These are phyloP conservation scores for Hypolimnas misippus DNA, from an alignment of 2,888 invertebrate species.

Conservation along the genomic window DNA sequence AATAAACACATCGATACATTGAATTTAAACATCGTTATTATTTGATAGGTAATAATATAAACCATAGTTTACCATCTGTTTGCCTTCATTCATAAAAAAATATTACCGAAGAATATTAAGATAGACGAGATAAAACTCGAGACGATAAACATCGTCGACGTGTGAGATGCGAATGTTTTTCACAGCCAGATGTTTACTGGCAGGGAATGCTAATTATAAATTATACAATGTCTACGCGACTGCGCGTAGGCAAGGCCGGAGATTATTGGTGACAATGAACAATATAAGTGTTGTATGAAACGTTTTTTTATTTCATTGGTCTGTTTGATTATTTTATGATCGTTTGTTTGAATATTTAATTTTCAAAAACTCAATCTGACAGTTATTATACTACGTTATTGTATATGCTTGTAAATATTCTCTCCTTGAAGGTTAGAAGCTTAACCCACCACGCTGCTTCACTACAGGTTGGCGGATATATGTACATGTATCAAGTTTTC, in stretches of 20 bases:
- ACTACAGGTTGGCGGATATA: no score
- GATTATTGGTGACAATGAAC: background rate
- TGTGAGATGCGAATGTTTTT: constrained; percentile 23
- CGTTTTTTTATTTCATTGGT: background rate
- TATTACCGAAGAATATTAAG: constrained; percentile 18
- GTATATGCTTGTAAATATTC: no score
- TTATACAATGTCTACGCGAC: constrained; percentile 13
- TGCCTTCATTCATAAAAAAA: constrained; percentile 2
- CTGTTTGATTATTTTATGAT: background rate
- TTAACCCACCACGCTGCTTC: no score
- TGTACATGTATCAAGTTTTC: no score
- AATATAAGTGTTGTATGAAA: background rate
- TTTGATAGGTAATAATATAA: no score
- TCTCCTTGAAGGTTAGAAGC: no score
- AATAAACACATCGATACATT: no score
- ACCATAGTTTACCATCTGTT: background rate
- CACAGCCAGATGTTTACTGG: constrained; percentile 26
- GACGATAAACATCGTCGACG: constrained; percentile 14
- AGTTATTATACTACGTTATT: no score
- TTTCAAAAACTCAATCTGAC: no score
- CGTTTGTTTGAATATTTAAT: no score
- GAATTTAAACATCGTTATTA: no score
- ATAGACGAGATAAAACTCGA: background rate
- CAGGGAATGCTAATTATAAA: constrained; percentile 24
- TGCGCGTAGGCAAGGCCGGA: constrained; percentile 12